Percentiles rank a stretch among this genome's conserved stretches.
Evolutionary conservation across 2,113 vertebrate species (phyloP).

Genomic region (Rhynchopsitta pachyrhyncha): DNA sequence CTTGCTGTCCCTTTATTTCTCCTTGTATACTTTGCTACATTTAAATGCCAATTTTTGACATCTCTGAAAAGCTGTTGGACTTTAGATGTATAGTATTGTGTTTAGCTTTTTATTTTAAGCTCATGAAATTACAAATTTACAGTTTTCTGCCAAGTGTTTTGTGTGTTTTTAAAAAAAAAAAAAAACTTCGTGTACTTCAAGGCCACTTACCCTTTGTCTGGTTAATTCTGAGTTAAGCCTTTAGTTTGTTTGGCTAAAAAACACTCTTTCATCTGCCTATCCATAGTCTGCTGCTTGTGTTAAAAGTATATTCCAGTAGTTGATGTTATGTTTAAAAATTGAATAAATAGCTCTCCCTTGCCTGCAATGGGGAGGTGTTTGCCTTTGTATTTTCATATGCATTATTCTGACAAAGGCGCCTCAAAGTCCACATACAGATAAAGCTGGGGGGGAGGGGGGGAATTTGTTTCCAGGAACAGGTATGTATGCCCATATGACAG

Average conservation of each 20-base stretch:
- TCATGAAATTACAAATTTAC: neutral
- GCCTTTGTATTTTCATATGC: neutral
- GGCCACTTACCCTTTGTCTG: neutral
- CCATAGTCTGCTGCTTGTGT: neutral
- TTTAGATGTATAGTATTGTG: neutral
- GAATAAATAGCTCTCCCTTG: neutral
- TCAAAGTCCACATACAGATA: neutral
- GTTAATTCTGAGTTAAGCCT: neutral
- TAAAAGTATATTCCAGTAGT: neutral
- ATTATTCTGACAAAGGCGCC: neutral
- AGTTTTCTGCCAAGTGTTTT: neutral
- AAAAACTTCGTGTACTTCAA: neutral
- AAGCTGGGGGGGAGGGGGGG: neutral
- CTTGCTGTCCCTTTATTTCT: neutral
- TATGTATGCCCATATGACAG: neutral
- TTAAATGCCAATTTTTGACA: neutral
- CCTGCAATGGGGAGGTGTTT: neutral
- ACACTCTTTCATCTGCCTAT: neutral
- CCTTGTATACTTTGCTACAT: neutral
- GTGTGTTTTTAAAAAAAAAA: neutral
- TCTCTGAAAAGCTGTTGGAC: neutral
- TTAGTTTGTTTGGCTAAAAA: neutral
- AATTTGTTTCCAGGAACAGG: neutral
- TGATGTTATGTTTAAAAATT: neutral
- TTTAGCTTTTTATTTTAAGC: neutral